phyloP scores from a whole-genome alignment of 2,888 invertebrate species.

The Drosophila gaucha region DNA sequence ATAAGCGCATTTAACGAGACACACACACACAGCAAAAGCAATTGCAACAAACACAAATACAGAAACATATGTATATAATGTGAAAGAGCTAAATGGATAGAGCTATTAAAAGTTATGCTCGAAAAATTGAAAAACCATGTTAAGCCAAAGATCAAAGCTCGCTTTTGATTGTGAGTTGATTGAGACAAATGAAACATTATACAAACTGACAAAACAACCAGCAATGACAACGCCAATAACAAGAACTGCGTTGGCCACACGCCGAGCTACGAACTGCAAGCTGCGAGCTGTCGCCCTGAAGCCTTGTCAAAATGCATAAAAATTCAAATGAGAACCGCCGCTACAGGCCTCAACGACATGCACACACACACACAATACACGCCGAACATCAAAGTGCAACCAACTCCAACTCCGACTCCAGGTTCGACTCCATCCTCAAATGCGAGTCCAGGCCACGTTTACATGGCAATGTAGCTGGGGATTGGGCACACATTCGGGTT shows the following conservation, averaged over 20 bases:
- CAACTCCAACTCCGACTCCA: constrained; percentile 10
- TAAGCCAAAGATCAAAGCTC: constrained; percentile 57
- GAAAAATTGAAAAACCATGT: constrained; percentile 77
- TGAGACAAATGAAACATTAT: constrained; percentile 79
- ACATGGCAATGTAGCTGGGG: constrained; percentile 21
- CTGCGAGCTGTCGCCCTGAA: constrained; percentile 34
- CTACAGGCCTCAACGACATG: constrained; percentile 12
- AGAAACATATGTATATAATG: constrained; percentile 14
- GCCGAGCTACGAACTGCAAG: constrained; percentile 52
- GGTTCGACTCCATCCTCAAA: not conserved
- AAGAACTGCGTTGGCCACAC: constrained; percentile 60
- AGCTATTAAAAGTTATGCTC: constrained; percentile 70
- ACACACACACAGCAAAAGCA: too few relatives aligned
- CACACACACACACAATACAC: constrained; percentile 1
- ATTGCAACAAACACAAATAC: too few relatives aligned
- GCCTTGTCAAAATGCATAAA: constrained; percentile 77
- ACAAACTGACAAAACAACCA: constrained; percentile 53
- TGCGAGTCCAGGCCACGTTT: constrained; percentile 4
- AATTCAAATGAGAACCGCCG: constrained; percentile 71
- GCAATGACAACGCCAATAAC: constrained; percentile 23
- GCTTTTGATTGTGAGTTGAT: constrained; percentile 59
- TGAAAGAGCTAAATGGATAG: constrained; percentile 53
- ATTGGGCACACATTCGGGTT: constrained; percentile 9
- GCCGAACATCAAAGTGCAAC: constrained; percentile 54
- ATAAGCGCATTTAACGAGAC: constrained; percentile 43